Conservation (phyloP, 1,140 invertebrate species). For the Drosophila tani region DNA sequence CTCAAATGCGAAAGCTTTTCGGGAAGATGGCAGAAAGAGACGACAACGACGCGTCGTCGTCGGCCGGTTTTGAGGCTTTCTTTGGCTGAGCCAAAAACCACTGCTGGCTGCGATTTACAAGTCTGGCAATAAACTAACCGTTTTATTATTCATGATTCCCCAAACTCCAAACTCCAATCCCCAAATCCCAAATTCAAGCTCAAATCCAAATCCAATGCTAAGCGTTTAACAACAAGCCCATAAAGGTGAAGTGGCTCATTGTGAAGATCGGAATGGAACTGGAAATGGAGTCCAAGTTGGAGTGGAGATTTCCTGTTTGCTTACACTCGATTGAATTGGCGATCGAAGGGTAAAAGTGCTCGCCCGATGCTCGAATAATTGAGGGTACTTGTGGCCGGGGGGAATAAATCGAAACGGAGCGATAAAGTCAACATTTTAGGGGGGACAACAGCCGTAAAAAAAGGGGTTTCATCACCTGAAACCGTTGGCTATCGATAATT, state of each 20-base stretch:
- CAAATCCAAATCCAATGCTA: conserved; percentile 8
- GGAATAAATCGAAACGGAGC: background rate
- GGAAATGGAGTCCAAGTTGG: conserved; percentile 10
- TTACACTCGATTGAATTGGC: conserved; percentile 28
- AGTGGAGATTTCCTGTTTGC: conserved; percentile 43
- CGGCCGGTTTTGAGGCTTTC: conserved; percentile 49
- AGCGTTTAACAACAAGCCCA: conserved; percentile 25
- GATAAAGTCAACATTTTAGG: conserved; percentile 10
- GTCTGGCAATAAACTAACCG: conserved; percentile 39
- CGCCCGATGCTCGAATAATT: background rate
- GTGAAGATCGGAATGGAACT: conserved; percentile 3
- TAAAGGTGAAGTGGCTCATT: conserved; percentile 29
- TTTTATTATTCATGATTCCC: conserved; percentile 44
- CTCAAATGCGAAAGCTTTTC: conserved; percentile 33
- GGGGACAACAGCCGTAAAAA: background rate
- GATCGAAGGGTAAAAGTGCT: conserved; percentile 41
- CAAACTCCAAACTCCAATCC: background rate
- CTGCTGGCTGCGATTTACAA: conserved; percentile 38
- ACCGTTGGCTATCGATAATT: background rate
- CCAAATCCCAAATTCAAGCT: background rate
- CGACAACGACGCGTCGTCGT: background rate
- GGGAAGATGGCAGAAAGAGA: conserved; percentile 1
- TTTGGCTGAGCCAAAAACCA: conserved; percentile 37
- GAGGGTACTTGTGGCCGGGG: background rate
- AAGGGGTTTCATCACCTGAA: background rate